These are phyloP conservation scores for Cerceris rybyensis DNA, from an alignment of 2,888 invertebrate genomes.

Conservation along the genomic window DNA sequence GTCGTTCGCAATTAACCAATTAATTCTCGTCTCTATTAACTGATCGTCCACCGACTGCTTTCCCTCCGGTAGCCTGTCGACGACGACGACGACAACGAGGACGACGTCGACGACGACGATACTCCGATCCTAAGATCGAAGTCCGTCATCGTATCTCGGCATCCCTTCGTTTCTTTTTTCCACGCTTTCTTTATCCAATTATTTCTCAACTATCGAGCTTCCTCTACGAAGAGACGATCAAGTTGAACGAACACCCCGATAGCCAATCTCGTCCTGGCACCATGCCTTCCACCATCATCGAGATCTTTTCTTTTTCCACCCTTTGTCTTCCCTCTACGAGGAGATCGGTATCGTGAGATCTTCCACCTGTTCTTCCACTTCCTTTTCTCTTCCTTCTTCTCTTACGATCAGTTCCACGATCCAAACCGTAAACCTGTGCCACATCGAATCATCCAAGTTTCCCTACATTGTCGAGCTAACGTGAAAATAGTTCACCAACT, in stretches of 20 bases:
- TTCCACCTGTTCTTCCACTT: constrained; percentile 29
- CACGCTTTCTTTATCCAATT: constrained; percentile 12
- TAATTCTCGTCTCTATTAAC: constrained; percentile 41
- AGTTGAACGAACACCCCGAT: constrained; percentile 53
- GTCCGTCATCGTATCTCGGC: constrained; percentile 56
- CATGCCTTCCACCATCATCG: constrained; percentile 73
- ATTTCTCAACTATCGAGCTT: not conserved
- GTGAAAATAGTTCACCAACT: not conserved
- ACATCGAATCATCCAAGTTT: constrained; percentile 19
- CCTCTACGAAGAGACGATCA: constrained; percentile 33
- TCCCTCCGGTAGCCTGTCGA: constrained; percentile 54
- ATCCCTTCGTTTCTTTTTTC: constrained; percentile 34
- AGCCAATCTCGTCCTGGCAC: constrained; percentile 67
- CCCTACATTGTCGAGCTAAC: constrained; percentile 35
- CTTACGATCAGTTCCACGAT: constrained; percentile 1
- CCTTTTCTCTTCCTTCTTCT: constrained; percentile 11
- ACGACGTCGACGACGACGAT: constrained; percentile 38
- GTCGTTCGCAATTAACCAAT: not conserved
- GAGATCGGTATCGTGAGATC: constrained; percentile 24
- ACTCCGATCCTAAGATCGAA: constrained; percentile 47
- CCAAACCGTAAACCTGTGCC: constrained; percentile 9
- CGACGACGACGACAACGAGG: constrained; percentile 50
- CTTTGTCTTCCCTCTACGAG: constrained; percentile 11
- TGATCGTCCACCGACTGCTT: constrained; percentile 37
- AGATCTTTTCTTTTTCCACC: constrained; percentile 45